Percentiles rank a stretch among this genome's conserved stretches.
Conservation (phyloP, 30 jellyfish, hydroid and myxozoan species). For the Turritopsis dohrnii region DNA sequence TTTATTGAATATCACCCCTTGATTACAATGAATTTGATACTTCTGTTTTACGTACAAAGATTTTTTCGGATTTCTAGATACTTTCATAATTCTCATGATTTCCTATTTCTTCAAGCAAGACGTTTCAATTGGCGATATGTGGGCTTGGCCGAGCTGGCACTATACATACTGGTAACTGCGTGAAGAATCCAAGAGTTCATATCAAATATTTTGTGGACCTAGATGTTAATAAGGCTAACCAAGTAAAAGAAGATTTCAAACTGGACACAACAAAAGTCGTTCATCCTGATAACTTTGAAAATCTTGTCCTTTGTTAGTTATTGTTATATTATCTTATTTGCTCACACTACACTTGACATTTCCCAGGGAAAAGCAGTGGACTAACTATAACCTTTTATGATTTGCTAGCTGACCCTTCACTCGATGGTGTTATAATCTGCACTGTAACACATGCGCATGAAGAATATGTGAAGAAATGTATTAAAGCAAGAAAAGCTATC, state of each 20-base stretch:
- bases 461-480: constrained; percentile 48
- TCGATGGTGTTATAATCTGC: constrained; percentile 79
- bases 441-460: constrained; percentile 80
- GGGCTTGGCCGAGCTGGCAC: constrained; percentile 95
- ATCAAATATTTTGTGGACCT: constrained; percentile 66
- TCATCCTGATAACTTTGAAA: constrained; percentile 37
- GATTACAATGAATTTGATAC: no score
- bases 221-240: constrained; percentile 48
- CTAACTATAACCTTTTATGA: no score
- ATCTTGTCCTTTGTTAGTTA: constrained; percentile 17
- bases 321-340: neutral
- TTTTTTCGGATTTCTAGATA: neutral
- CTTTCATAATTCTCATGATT: neutral
- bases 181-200: constrained; percentile 49
- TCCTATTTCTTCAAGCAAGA: neutral
- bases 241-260: constrained; percentile 17
- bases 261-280: constrained; percentile 41
- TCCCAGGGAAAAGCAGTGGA: no score
- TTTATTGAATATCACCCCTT: no score
- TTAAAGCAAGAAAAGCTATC: constrained; percentile 76
- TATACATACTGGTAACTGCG: constrained; percentile 70
- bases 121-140: constrained; percentile 57
- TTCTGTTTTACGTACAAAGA: no score
- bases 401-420: constrained; percentile 54
- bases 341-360: no score